phyloP scores from a whole-genome alignment of 1,140 invertebrate genomes.

The Drosophila santomea region DNA sequence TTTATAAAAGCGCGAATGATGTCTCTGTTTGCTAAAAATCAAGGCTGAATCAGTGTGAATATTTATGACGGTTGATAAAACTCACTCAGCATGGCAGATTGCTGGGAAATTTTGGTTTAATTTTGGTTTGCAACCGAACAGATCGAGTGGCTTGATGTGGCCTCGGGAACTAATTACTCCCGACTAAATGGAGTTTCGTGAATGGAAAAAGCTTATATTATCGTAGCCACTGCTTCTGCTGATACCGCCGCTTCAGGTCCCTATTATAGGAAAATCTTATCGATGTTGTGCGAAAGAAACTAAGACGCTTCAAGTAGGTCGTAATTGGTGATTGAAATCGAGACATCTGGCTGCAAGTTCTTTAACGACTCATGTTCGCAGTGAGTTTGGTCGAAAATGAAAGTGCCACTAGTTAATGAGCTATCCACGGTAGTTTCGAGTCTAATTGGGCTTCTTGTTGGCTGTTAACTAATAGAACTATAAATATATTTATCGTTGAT shows the following conservation, averaged over 20 bases:
- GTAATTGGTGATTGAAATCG: slow-evolving; percentile 31
- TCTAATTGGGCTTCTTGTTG: slow-evolving; percentile 11
- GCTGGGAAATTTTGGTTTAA: slow-evolving; percentile 36
- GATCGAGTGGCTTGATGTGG: slow-evolving; percentile 24
- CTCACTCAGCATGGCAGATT: slow-evolving; percentile 38
- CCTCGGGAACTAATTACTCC: slow-evolving; percentile 24
- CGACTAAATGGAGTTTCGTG: slow-evolving; percentile 47
- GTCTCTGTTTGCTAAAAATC: not conserved
- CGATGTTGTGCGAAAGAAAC: slow-evolving; percentile 31
- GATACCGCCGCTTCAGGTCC: slow-evolving; percentile 32
- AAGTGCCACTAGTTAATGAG: slow-evolving; percentile 13
- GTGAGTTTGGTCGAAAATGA: slow-evolving; percentile 3
- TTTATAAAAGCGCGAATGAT: not conserved
- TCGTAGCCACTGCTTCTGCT: slow-evolving; percentile 7
- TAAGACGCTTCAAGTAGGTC: slow-evolving; percentile 19
- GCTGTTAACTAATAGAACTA: slow-evolving; percentile 39
- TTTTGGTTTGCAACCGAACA: slow-evolving; percentile 18
- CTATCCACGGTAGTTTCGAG: not conserved
- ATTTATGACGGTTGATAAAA: slow-evolving; percentile 7
- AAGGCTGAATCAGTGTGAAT: no score
- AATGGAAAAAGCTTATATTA: slow-evolving; percentile 40
- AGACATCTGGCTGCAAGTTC: not conserved
- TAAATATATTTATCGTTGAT: slow-evolving; percentile 21
- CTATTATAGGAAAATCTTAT: slow-evolving; percentile 38
- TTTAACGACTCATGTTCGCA: not conserved